A percentile compares a stretch with the other conserved stretches of the same genome.
Conservation (phyloP, 2,797 vertebrate species). For the Phoebastria nigripes region DNA sequence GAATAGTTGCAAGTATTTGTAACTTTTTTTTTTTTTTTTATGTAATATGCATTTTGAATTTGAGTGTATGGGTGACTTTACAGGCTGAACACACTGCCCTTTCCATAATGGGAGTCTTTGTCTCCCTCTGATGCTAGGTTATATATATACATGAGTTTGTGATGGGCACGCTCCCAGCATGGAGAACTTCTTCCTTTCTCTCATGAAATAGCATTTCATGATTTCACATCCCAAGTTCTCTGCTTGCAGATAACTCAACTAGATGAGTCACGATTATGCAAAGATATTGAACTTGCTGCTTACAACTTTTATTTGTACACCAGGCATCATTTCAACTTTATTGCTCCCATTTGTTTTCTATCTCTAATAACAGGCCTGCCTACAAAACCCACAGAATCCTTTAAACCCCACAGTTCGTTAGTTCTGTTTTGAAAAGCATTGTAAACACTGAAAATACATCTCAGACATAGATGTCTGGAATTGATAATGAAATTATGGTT, state of each 20-base stretch:
- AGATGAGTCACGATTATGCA: constrained; percentile 33
- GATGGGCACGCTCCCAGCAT: fast-evolving
- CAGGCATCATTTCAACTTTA: constrained; percentile 41
- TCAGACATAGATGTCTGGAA: constrained; percentile 34
- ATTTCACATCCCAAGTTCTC: neutral
- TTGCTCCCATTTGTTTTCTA: constrained; percentile 42
- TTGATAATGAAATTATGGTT: constrained; percentile 37
- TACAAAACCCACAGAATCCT: constrained; percentile 11
- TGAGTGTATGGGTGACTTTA: neutral
- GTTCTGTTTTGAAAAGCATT: constrained; percentile 41
- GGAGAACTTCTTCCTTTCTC: neutral
- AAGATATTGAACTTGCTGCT: constrained; percentile 13
- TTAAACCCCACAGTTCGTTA: constrained; percentile 50
- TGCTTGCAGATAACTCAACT: neutral
- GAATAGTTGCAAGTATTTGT: neutral
- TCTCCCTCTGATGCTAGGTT: neutral
- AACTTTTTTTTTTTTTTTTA: neutral
- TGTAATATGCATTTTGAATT: neutral
- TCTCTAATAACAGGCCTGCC: constrained; percentile 1
- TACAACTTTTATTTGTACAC: constrained; percentile 41
- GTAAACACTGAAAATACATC: constrained; percentile 33
- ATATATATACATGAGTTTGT: fast-evolving
- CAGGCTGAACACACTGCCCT: neutral
- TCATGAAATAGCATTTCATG: neutral
- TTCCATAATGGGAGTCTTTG: neutral